These are phyloP conservation scores for Toxotes jaculatrix DNA, from an alignment of 2,113 vertebrate species.

Conservation along the genomic window DNA sequence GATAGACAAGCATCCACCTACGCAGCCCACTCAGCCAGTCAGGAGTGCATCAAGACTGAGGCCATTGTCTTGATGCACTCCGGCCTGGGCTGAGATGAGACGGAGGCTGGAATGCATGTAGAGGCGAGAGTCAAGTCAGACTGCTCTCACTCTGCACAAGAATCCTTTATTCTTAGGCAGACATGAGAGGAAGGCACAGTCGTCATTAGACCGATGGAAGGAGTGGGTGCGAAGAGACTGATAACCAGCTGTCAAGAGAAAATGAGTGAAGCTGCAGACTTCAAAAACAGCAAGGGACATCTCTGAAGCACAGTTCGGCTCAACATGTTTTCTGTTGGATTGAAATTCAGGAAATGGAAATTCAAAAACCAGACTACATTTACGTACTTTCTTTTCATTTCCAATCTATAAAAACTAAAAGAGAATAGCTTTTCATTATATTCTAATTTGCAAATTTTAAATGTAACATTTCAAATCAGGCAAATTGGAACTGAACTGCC, in stretches of 20 bases:
- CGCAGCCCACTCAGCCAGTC: conserved; percentile 50
- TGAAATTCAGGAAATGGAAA: conserved; percentile 23
- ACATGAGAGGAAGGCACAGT: conserved; percentile 44
- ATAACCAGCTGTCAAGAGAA: conserved; percentile 32
- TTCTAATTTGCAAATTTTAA: conserved; percentile 20
- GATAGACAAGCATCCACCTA: conserved; percentile 52
- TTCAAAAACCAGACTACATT: conserved; percentile 2
- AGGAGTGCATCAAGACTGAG: conserved; percentile 37
- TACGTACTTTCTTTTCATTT: not conserved
- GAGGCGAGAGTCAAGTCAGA: conserved; percentile 50
- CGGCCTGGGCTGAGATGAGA: conserved; percentile 44
- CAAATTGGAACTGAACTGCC: conserved; percentile 31
- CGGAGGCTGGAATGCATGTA: conserved; percentile 55
- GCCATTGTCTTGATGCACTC: conserved; percentile 11
- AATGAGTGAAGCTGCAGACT: conserved; percentile 15
- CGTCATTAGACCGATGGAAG: conserved; percentile 24
- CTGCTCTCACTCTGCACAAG: conserved; percentile 37
- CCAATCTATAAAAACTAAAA: not conserved
- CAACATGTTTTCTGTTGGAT: not conserved
- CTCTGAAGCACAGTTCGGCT: not conserved
- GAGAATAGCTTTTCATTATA: not conserved
- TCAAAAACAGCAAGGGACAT: conserved; percentile 15
- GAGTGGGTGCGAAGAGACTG: conserved; percentile 25
- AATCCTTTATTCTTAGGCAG: conserved; percentile 58
- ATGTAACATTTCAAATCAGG: conserved; percentile 6